phyloP scores from a whole-genome alignment of 2,888 invertebrate genomes.

The Lepidonotus clava region DNA sequence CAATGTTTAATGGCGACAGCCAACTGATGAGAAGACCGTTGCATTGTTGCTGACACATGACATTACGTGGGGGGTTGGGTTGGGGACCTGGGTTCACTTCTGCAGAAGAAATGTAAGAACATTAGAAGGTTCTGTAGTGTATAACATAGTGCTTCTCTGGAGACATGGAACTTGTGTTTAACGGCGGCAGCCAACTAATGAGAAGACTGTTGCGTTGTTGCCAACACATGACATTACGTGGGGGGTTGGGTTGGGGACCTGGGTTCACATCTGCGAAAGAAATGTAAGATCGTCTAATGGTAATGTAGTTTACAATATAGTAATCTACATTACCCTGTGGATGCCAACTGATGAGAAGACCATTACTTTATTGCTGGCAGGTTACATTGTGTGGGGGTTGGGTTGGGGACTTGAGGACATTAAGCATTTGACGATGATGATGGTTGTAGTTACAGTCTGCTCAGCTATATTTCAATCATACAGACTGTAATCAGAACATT shows the following conservation, averaged over 20 bases:
- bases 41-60: conserved; percentile 92
- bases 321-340: conserved; percentile 71
- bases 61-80: conserved; percentile 93
- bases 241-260: conserved; percentile 95
- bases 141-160: conserved; percentile 74
- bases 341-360: conserved; percentile 87
- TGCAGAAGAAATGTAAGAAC: too few species aligned
- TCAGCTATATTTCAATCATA: too few species aligned
- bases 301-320: conserved; percentile 72
- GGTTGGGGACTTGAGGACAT: conserved; percentile 86
- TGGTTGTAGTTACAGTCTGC: too few species aligned
- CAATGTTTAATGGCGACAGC: conserved; percentile 71
- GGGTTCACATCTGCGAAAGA: too few species aligned
- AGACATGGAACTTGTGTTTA: conserved; percentile 68
- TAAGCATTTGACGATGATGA: too few species aligned
- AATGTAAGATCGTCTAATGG: too few species aligned
- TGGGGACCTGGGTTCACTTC: conserved; percentile 83
- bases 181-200: conserved; percentile 84
- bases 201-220: conserved; percentile 94
- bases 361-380: conserved; percentile 92
- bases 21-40: conserved; percentile 92
- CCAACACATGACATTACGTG: conserved; percentile 93
- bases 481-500: too few species aligned
- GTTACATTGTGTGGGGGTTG: conserved; percentile 93
- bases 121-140: conserved; percentile 67